phyloP scores from a whole-genome alignment of 2,888 invertebrate genomes.

The Aphidoletes aphidimyza region DNA sequence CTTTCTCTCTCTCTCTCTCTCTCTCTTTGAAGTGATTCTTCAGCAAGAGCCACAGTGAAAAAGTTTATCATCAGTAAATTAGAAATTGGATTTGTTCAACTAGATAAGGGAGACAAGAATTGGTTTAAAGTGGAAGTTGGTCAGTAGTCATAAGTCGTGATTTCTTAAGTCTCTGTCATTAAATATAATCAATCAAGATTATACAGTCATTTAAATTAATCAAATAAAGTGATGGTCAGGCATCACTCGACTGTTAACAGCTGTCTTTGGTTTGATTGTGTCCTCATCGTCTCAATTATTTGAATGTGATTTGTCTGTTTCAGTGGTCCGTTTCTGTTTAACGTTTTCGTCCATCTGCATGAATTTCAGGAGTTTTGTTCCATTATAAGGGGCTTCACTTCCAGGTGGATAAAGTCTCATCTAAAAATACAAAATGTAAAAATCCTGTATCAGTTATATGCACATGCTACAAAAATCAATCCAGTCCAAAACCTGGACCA shows the following conservation, averaged over 20 bases:
- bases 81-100: too few species aligned
- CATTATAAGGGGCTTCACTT: constrained; percentile 70
- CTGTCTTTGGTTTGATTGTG: not conserved
- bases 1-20: too few species aligned
- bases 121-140: too few species aligned
- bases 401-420: constrained; percentile 77
- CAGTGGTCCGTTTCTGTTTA: constrained; percentile 58
- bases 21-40: too few species aligned
- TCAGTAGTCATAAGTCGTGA: too few species aligned
- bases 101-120: too few species aligned
- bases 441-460: not conserved
- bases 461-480: constrained; percentile 58
- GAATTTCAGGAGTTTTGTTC: constrained; percentile 68
- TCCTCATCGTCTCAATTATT: not conserved
- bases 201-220: too few species aligned
- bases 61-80: too few species aligned
- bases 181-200: too few species aligned
- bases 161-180: too few species aligned
- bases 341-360: constrained; percentile 67
- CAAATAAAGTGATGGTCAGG: not conserved
- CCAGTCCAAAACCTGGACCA: too few species aligned
- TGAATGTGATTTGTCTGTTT: not conserved
- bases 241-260: not conserved
- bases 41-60: too few species aligned
- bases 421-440: constrained; percentile 65